Base-by-base conservation (phyloP, 2,113 vertebrate genomes). In the Psettodes erumei region DNA sequence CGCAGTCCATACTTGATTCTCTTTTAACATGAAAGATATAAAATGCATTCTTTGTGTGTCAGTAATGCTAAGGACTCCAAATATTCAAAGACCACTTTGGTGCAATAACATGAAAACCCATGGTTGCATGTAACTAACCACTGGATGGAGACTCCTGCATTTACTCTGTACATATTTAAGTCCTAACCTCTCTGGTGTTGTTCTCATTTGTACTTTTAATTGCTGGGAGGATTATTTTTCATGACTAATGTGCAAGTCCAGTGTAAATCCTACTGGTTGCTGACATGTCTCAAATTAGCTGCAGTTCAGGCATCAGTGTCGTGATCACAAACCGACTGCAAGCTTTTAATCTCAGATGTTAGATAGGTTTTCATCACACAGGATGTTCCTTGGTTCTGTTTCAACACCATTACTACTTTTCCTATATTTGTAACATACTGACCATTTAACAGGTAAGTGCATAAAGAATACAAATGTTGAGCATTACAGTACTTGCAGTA, bases 371-470 rank as follows among this genome's bases (percentile, higher is more conserved):
- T 37, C 1, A 30, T 61, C 8, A 25, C 11, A 61, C 42, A 56
- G 38, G 2, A 0, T 37, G 37, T 4, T 23, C 10, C 21, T 50
- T 33, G 10, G 19, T 8, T 40, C 7, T 30, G 6, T 10, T n/a
- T 16, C 30, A 35, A 6, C 19, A 56, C 8, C 3, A 21, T 30
- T 18, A 23, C 6, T 11, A 8, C 4, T 23, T 13, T 32, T 15
- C 6, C 21, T 45, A 21, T 25, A 30, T n/a, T 5, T 25, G 18
- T 10, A 38, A 43, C 21, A 62, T 47, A 23, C n/a, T 61, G 23
- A 11, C 3, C 3, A 30, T 45, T 75, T 25, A 45, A 32, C 60
- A 68, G 80, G 80, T 77, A 62, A 77, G 74, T 77, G 48, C 10
- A 25, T 8, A 6, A 47, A 54, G 8, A 53, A 43, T 43, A 23